A percentile compares a stretch with the other conserved stretches of the same genome.
Evolutionary conservation across 2,113 vertebrate genomes (phyloP).

Genomic region (Charadrius vociferus): DNA sequence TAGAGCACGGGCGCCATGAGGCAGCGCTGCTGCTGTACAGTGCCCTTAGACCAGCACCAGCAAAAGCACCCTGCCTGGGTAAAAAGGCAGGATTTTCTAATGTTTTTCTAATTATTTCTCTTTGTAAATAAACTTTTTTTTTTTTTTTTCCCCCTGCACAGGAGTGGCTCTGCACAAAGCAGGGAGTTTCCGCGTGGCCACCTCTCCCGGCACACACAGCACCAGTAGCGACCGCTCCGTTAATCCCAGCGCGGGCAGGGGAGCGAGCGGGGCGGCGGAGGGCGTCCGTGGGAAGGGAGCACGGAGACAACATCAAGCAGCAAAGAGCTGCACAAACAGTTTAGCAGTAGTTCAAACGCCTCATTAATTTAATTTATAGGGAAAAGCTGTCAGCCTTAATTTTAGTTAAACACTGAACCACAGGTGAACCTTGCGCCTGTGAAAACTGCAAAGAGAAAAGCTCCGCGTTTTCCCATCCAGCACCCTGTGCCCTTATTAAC

Average conservation of each 20-base stretch:
- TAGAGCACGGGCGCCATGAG: accelerated
- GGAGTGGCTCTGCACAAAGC: too few species aligned
- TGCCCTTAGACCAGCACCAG: not conserved
- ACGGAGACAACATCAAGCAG: not conserved
- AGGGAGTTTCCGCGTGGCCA: not conserved
- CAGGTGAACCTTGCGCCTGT: conserved; percentile 12
- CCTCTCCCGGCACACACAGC: not conserved
- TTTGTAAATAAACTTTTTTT: not conserved
- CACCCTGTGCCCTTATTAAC: not conserved
- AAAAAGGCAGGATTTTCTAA: not conserved
- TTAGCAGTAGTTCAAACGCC: not conserved
- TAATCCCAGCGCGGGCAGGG: not conserved
- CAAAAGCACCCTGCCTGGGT: not conserved
- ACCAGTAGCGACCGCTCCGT: not conserved
- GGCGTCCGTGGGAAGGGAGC: not conserved
- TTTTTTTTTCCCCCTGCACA: too few species aligned
- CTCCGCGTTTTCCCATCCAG: accelerated
- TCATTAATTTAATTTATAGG: conserved; percentile 56
- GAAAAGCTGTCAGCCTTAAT: conserved; percentile 53
- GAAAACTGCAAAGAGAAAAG: not conserved
- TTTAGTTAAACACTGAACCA: conserved; percentile 1
- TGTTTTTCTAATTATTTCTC: too few species aligned
- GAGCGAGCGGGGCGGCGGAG: accelerated
- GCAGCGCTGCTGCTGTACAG: not conserved
- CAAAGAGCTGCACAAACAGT: not conserved